Conservation (phyloP, 2,888 invertebrate genomes). For the Lobophora halterata region DNA sequence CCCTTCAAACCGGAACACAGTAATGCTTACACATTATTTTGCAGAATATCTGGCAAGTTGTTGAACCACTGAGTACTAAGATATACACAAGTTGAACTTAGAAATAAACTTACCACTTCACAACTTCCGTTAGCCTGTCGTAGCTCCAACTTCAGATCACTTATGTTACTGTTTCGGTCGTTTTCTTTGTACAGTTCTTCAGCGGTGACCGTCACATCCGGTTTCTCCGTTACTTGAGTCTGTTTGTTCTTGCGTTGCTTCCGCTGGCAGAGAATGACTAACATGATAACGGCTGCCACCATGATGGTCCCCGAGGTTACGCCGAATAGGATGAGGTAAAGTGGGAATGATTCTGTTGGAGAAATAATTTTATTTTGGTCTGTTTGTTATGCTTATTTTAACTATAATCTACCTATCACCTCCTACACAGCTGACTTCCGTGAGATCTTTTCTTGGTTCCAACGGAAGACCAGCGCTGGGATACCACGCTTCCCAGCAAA, state of each 20-base stretch:
- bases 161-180: slow-evolving; percentile 95
- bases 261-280: slow-evolving; percentile 90
- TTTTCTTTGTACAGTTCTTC: slow-evolving; percentile 85
- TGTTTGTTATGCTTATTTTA: too few relatives aligned
- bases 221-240: slow-evolving; percentile 72
- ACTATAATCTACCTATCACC: too few relatives aligned
- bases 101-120: slow-evolving; percentile 82
- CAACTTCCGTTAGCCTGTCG: slow-evolving; percentile 90
- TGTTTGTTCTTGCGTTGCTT: slow-evolving; percentile 81
- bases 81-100: too few relatives aligned
- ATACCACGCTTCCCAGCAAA: too few relatives aligned
- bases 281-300: slow-evolving; percentile 90
- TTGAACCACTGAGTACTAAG: too few relatives aligned
- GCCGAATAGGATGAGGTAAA: slow-evolving; percentile 91
- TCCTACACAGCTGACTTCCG: too few relatives aligned
- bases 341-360: slow-evolving; percentile 85
- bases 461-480: too few relatives aligned
- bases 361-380: background rate
- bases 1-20: too few relatives aligned
- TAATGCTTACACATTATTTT: too few relatives aligned
- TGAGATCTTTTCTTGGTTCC: too few relatives aligned
- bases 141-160: slow-evolving; percentile 94
- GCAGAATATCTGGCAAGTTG: too few relatives aligned
- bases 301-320: slow-evolving; percentile 93
- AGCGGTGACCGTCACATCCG: slow-evolving; percentile 76